These are phyloP conservation scores for Hirtodrosophila histrioides DNA, from an alignment of 2,888 invertebrate species.

Conservation along the genomic window DNA sequence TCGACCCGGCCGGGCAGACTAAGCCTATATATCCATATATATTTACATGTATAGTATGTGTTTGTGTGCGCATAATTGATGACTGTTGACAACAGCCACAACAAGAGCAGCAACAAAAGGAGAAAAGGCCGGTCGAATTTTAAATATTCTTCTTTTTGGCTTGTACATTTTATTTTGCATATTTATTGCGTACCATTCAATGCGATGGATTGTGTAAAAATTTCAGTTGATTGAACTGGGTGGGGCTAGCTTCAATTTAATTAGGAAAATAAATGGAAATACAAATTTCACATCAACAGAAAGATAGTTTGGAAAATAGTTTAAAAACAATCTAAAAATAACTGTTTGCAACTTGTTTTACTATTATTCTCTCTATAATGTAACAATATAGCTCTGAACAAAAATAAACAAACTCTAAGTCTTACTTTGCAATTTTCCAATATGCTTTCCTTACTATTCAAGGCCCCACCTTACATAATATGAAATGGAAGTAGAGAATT, in stretches of 20 bases:
- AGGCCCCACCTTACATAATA: conserved; percentile 4
- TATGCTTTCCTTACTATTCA: not conserved
- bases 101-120: conserved; percentile 28
- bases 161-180: conserved; percentile 40
- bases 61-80: conserved; percentile 60
- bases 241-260: no score
- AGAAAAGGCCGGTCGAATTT: conserved; percentile 40
- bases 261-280: no score
- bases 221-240: conserved; percentile 34
- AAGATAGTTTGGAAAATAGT: no score
- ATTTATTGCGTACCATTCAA: conserved; percentile 44
- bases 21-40: conserved; percentile 14
- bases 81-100: conserved; percentile 61
- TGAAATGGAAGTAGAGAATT: conserved; percentile 13
- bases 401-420: no score
- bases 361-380: no score
- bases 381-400: no score
- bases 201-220: conserved; percentile 19
- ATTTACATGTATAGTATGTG: conserved; percentile 6
- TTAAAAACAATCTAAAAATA: no score
- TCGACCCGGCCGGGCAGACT: conserved; percentile 9
- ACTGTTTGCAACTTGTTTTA: no score
- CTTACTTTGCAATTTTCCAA: no score
- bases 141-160: conserved; percentile 45
- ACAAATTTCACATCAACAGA: no score